A percentile compares a stretch with the other conserved stretches of the same genome.
Conservation (phyloP, 2,113 vertebrate species). For the Plestiodon gilberti region DNA sequence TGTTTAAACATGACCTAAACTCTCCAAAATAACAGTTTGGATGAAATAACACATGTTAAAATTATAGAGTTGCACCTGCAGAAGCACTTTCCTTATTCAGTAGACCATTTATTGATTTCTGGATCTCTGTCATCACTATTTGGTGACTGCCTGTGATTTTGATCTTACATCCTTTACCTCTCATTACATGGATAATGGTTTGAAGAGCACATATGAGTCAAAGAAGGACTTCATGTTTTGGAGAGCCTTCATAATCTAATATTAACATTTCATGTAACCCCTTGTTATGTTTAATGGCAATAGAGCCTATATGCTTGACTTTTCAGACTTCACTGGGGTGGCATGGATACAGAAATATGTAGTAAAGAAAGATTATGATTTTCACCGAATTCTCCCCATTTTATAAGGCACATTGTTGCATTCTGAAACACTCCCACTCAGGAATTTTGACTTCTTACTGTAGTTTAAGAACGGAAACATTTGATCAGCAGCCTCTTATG, state of each 20-base stretch:
- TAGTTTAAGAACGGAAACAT: neutral
- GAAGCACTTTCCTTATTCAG: slow-evolving; percentile 8
- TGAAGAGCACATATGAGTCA: neutral
- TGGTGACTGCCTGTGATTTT: neutral
- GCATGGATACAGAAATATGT: neutral
- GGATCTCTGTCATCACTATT: neutral
- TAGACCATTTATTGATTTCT: slow-evolving; percentile 11
- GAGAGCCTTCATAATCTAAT: neutral
- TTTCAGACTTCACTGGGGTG: neutral
- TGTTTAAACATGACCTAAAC: slow-evolving; percentile 31
- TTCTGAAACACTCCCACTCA: neutral
- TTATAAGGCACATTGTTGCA: neutral
- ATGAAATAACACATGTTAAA: slow-evolving; percentile 23
- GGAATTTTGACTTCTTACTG: neutral
- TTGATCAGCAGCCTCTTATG: neutral
- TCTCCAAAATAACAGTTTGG: slow-evolving; percentile 30
- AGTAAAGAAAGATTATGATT: neutral
- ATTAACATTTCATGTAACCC: neutral
- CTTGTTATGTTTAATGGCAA: neutral
- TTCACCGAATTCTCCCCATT: neutral
- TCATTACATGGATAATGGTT: neutral
- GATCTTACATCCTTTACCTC: neutral
- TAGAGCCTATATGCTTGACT: neutral
- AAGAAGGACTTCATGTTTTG: neutral
- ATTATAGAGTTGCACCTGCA: neutral